These are phyloP conservation scores for Diarsia rubi DNA, from an alignment of 2,888 invertebrate genomes.

Conservation along the genomic window DNA sequence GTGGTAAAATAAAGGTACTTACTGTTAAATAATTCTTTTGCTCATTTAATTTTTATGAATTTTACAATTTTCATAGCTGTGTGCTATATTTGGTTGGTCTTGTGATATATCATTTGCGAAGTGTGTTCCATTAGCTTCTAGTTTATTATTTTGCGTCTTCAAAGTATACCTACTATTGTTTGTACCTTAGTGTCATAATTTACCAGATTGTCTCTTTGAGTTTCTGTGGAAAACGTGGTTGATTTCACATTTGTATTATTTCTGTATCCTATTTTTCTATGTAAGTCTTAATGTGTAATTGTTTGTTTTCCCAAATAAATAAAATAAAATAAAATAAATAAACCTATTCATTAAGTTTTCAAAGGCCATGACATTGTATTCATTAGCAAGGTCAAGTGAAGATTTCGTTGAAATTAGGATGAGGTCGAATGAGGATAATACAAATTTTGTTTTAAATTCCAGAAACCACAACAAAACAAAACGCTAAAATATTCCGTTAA, in stretches of 20 bases:
- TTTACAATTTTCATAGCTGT: constrained; percentile 34
- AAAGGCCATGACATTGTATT: constrained; percentile 42
- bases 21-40: constrained; percentile 51
- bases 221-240: too few relatives aligned
- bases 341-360: constrained; percentile 21
- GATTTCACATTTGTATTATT: too few relatives aligned
- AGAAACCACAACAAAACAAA: constrained; percentile 11
- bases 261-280: too few relatives aligned
- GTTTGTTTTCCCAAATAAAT: too few relatives aligned
- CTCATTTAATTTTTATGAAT: constrained; percentile 34
- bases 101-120: constrained; percentile 16
- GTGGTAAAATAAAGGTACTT: constrained; percentile 42
- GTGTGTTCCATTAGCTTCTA: constrained; percentile 1
- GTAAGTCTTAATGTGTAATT: too few relatives aligned
- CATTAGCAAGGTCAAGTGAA: constrained; percentile 47
- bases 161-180: neutral
- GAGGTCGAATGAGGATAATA: constrained; percentile 18
- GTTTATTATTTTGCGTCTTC: neutral
- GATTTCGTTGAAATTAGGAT: constrained; percentile 35
- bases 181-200: too few relatives aligned
- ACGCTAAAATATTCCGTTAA: neutral
- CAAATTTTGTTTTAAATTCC: constrained; percentile 14
- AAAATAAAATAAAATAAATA: too few relatives aligned
- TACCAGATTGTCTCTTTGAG: too few relatives aligned
- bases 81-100: constrained; percentile 34